Conservation (phyloP, 2,113 vertebrate species). For the Myodes glareolus region DNA sequence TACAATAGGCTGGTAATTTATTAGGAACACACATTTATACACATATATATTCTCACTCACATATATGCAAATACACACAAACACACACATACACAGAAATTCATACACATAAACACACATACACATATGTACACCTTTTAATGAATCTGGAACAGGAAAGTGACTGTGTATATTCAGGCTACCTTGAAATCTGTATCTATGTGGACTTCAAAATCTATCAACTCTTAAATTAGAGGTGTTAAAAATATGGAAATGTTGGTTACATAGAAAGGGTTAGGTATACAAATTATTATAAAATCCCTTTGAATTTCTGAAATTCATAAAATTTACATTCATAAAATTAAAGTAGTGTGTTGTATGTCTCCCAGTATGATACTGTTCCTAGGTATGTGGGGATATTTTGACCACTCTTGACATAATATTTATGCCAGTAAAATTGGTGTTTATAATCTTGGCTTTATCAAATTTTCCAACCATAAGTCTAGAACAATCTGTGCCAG, state of each 20-base stretch:
- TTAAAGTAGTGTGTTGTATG: neutral
- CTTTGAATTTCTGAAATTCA: neutral
- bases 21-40: neutral
- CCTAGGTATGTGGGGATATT: neutral
- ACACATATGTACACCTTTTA: no score
- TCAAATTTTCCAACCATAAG: neutral
- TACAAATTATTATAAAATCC: neutral
- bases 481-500: neutral
- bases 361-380: neutral
- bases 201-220: neutral
- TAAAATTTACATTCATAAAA: no score
- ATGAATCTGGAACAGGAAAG: neutral
- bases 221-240: neutral
- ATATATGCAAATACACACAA: neutral
- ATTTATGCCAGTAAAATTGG: neutral
- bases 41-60: neutral
- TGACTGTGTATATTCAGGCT: neutral
- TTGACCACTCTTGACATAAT: neutral
- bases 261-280: neutral
- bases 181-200: neutral
- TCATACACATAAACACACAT: no score
- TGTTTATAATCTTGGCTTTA: neutral
- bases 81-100: no score
- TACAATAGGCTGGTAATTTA: neutral
- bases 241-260: neutral